Evolutionary conservation across 2,888 invertebrate genomes (phyloP), one percentile per base, ranked within the genome.

Genomic region (Scaptodrosophila latifasciaeformis): DNA sequence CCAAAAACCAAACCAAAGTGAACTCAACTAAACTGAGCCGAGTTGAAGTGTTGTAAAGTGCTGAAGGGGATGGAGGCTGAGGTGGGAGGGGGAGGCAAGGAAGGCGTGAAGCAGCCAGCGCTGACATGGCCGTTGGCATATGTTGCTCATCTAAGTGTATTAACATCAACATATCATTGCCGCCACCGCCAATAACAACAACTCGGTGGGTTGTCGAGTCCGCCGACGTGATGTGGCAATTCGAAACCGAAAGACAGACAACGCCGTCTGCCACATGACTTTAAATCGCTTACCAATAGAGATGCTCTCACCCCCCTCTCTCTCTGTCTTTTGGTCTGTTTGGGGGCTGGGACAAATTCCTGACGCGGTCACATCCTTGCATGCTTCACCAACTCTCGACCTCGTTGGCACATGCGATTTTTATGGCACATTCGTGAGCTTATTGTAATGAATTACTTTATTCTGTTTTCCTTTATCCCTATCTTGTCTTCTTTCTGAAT

Each of bases 391-490:
- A n/a, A n/a, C n/a, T n/a, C n/a, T n/a, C n/a, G n/a, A n/a, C n/a
- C n/a, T n/a, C n/a, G n/a, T n/a, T n/a, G n/a, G n/a, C n/a, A 40
- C 64, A 76, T 68, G 78, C 76, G 63, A 82, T 79, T 82, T 83
- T 83, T 83, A 83, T 84, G 82, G 83, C 82, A 81, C 76, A 82
- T 76, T 83, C 78, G 82, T 82, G 81, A 78, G 82, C 82, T 83
- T 83, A 82, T 79, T 81, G 82, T 78, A 84, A 84, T 84, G 82
- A 83, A 83, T 83, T 82, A 81, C 81, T 70, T 67, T 67, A 60
- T 69, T 57, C 51, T 60, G 63, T 50, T 51, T 12, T 49, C 44
- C 29, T 24, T 40, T 17, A 6, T 40, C 17, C 17, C 18, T 18
- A 4, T 3, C 12, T 34, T 34, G 3, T 10, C 15, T 19, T 30